These are phyloP conservation scores for Syngnathus scovelli DNA, from an alignment of 2,113 vertebrate genomes.

Conservation along the genomic window DNA sequence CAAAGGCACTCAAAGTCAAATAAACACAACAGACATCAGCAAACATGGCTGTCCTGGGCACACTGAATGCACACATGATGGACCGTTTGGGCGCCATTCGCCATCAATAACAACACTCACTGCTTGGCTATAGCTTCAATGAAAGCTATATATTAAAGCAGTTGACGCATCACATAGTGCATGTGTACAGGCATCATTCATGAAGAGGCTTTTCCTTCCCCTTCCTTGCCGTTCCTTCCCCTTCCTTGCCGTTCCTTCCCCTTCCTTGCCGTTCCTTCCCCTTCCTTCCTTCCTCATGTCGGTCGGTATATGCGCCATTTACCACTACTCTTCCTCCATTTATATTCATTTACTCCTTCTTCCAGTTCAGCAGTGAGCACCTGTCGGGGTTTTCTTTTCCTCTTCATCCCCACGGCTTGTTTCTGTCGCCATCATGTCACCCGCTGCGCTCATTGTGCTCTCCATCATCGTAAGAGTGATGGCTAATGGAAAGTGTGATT, in stretches of 20 bases:
- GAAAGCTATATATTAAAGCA: conserved; percentile 56
- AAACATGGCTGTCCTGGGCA: conserved; percentile 31
- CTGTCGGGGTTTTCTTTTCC: conserved; percentile 25
- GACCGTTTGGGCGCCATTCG: conserved; percentile 53
- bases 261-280: too few relatives aligned
- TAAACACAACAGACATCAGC: conserved; percentile 23
- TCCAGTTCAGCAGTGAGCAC: conserved; percentile 13
- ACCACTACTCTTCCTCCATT: conserved; percentile 32
- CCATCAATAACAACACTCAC: conserved; percentile 51
- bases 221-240: too few relatives aligned
- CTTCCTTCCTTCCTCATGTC: too few relatives aligned
- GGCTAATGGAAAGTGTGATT: conserved; percentile 42
- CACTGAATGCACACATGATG: conserved; percentile 35
- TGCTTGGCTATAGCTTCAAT: conserved; percentile 52
- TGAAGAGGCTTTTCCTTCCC: conserved; percentile 38
- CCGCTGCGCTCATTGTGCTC: neutral
- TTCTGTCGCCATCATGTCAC: neutral
- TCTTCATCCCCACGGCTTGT: conserved; percentile 18
- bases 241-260: too few relatives aligned
- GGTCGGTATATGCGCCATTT: conserved; percentile 34
- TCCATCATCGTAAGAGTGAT: conserved; percentile 42
- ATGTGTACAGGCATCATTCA: conserved; percentile 28
- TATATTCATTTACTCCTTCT: conserved; percentile 48
- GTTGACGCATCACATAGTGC: conserved; percentile 47
- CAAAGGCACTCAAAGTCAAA: conserved; percentile 24